Conservation (phyloP, 2,888 invertebrate species). For the Leistus spinibarbis region DNA sequence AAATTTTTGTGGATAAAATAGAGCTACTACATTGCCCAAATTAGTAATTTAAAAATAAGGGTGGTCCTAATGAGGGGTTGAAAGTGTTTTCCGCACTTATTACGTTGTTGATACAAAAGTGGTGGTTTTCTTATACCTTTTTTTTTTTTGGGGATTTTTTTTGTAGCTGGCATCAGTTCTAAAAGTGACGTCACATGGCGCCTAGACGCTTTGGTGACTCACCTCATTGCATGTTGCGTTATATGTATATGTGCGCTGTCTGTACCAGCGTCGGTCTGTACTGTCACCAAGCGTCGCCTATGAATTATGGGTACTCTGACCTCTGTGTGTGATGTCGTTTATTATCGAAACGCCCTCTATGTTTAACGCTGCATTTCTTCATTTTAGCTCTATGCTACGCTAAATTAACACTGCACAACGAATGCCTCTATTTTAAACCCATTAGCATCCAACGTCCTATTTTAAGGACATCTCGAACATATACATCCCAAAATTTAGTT, state of each 20-base stretch:
- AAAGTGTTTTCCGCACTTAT: not conserved
- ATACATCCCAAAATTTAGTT: no score
- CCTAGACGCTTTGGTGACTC: not conserved
- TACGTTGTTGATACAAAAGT: not conserved
- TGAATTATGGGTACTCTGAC: constrained; percentile 34
- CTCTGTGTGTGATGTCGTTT: constrained; percentile 8
- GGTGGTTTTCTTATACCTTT: not conserved
- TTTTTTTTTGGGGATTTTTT: no score
- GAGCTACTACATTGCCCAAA: not conserved
- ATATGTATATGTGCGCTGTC: not conserved
- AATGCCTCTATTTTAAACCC: no score
- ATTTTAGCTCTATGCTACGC: not conserved
- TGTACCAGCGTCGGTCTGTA: not conserved
- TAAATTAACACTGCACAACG: no score
- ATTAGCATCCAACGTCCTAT: no score
- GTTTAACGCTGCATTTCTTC: constrained; percentile 8
- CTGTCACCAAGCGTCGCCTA: constrained; percentile 22
- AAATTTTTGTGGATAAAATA: no score
- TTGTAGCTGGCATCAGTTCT: not conserved
- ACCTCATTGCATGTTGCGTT: not conserved
- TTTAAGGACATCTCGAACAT: no score
- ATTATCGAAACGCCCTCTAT: constrained; percentile 25
- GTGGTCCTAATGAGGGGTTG: not conserved
- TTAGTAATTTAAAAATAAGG: not conserved
- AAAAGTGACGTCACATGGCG: constrained; percentile 3